Conservation (phyloP, 2,113 vertebrate genomes). For the Protobothrops flavoviridis region DNA sequence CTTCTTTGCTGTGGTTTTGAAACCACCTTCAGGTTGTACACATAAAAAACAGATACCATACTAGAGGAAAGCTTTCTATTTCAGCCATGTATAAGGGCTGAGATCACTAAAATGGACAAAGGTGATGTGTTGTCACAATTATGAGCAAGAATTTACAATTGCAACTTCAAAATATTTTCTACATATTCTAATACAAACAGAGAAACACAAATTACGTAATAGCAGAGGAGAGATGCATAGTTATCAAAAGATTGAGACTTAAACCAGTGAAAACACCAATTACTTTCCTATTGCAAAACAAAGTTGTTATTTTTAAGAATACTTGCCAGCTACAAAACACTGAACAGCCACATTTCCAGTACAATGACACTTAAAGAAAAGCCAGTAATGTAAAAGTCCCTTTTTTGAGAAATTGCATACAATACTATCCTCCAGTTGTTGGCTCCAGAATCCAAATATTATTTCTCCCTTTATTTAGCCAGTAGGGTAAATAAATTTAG, state of each 20-base stretch:
- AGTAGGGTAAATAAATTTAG: background rate
- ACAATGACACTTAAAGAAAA: background rate
- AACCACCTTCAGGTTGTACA: background rate
- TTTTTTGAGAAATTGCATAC: background rate
- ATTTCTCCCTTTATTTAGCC: background rate
- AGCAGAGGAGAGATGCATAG: conserved; percentile 16
- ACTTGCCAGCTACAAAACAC: background rate
- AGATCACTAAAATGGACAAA: background rate
- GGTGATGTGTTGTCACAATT: background rate
- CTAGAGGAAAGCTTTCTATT: too few relatives aligned
- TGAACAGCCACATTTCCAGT: background rate
- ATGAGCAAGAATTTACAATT: background rate
- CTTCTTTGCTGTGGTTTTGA: background rate
- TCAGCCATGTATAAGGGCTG: background rate
- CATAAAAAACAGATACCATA: background rate
- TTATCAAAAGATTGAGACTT: conserved; percentile 57
- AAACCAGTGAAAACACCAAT: conserved; percentile 34
- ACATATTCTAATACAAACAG: background rate
- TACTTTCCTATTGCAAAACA: conserved; percentile 15
- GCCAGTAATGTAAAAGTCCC: background rate
- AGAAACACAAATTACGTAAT: background rate
- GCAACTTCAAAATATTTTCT: conserved; percentile 30
- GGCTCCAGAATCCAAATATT: background rate
- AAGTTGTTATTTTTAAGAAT: background rate
- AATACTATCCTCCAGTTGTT: background rate